A percentile compares a stretch with the other conserved stretches of the same genome.
These are phyloP conservation scores for Melieria crassipennis DNA, from an alignment of 2,888 invertebrate genomes.

Conservation along the genomic window DNA sequence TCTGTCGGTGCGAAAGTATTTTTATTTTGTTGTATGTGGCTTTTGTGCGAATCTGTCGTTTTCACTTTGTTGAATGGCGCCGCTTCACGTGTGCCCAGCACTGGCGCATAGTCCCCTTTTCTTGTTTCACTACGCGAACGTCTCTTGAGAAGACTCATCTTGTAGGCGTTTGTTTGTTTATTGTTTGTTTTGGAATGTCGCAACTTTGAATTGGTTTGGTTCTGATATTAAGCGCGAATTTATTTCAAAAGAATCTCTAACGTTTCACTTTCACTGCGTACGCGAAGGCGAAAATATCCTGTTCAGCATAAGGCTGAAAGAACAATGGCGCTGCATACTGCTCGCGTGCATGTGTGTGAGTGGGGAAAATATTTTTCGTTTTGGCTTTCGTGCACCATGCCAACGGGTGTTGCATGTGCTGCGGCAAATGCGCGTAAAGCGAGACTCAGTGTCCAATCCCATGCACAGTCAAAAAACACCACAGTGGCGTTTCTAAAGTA, in stretches of 20 bases:
- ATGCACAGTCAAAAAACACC: neutral
- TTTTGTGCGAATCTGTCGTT: conserved; percentile 13
- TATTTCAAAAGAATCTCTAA: conserved; percentile 9
- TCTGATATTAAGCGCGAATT: conserved; percentile 7
- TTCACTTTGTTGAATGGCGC: conserved; percentile 8
- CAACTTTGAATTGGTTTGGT: conserved; percentile 8
- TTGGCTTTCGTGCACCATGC: conserved; percentile 60
- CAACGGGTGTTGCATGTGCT: conserved; percentile 48
- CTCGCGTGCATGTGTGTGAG: conserved; percentile 12
- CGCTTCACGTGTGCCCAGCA: neutral
- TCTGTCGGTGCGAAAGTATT: conserved; percentile 14
- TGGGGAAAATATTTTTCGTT: conserved; percentile 55
- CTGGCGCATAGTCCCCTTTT: conserved; percentile 36
- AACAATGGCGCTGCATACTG: conserved; percentile 16
- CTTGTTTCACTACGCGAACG: conserved; percentile 57
- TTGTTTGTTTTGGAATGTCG: conserved; percentile 17
- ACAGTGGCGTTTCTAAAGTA: too few relatives aligned
- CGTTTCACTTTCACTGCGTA: conserved; percentile 10
- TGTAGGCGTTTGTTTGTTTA: conserved; percentile 6
- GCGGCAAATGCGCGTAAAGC: neutral
- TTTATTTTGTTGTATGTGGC: conserved; percentile 21
- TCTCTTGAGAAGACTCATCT: conserved; percentile 54
- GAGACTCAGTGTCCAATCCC: conserved; percentile 2
- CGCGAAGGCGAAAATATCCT: conserved; percentile 10
- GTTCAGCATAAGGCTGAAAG: conserved; percentile 17